phyloP scores from a whole-genome alignment of 2,888 invertebrate species.

The Leptothorax acervorum region DNA sequence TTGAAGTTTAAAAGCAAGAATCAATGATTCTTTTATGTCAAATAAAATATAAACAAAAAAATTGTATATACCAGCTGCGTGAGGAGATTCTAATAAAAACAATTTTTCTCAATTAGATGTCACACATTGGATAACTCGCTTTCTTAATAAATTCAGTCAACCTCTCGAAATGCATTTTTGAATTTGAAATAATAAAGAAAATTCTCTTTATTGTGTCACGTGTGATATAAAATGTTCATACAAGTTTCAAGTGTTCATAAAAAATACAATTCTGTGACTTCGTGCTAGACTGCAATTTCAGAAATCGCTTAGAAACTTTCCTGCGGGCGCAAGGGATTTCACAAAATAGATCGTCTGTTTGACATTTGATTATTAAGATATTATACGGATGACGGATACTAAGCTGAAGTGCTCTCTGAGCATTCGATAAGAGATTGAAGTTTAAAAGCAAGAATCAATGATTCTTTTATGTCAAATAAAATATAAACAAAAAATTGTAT shows the following conservation, averaged over 20 bases:
- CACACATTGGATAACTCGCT: neutral
- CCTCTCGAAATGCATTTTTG: neutral
- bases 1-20: neutral
- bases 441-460: slow-evolving; percentile 8
- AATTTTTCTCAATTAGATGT: slow-evolving; percentile 12
- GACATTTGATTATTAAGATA: slow-evolving; percentile 2
- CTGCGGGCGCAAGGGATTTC: neutral
- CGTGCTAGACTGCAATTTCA: no score
- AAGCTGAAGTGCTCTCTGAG: neutral
- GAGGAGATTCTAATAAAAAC: neutral
- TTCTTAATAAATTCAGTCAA: neutral
- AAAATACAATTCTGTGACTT: neutral
- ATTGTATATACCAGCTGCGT: neutral
- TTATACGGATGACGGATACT: neutral
- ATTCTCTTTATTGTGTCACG: neutral
- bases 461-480: no score
- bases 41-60: neutral
- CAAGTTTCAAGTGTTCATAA: neutral
- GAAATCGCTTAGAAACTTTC: no score
- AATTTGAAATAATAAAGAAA: neutral
- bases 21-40: neutral
- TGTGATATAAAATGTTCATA: neutral
- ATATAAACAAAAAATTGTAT: neutral
- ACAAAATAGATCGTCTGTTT: neutral
- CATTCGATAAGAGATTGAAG: neutral